Percentiles rank a stretch among this genome's conserved stretches.
phyloP scores from a whole-genome alignment of 2,888 invertebrate species.

The Drosophila merina region DNA sequence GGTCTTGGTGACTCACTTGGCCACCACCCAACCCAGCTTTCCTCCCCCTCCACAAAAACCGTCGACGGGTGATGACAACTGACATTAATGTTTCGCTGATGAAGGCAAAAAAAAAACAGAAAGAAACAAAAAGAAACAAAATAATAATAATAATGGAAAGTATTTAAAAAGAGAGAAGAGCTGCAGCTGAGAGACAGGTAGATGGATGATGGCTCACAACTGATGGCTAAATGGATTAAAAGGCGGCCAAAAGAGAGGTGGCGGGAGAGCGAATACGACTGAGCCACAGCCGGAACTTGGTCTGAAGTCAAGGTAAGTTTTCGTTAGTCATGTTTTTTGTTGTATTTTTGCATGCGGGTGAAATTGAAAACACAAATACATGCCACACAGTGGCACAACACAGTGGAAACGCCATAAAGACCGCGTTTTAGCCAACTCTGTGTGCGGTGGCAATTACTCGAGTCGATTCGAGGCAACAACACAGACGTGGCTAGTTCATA shows the following conservation, averaged over 20 bases:
- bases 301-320: constrained; percentile 68
- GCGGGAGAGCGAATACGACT: constrained; percentile 12
- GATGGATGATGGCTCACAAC: constrained; percentile 65
- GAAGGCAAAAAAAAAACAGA: constrained; percentile 44
- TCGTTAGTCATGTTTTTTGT: constrained; percentile 50
- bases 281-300: constrained; percentile 71
- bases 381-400: neutral
- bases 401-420: constrained; percentile 34
- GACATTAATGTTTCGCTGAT: constrained; percentile 65
- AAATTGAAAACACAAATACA: constrained; percentile 58
- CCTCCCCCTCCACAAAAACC: neutral
- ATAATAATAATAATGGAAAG: constrained; percentile 77
- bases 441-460: constrained; percentile 25
- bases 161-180: constrained; percentile 61
- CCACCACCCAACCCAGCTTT: constrained; percentile 8
- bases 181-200: constrained; percentile 39
- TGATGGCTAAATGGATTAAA: constrained; percentile 75
- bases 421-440: constrained; percentile 13
- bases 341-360: constrained; percentile 65
- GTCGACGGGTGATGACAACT: constrained; percentile 63
- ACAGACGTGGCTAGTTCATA: constrained; percentile 4
- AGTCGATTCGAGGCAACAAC: neutral
- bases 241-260: constrained; percentile 27
- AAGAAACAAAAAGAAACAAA: constrained; percentile 37
- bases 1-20: constrained; percentile 28